Conservation (phyloP, 2,888 invertebrate genomes). For the Scaptomyza flava region DNA sequence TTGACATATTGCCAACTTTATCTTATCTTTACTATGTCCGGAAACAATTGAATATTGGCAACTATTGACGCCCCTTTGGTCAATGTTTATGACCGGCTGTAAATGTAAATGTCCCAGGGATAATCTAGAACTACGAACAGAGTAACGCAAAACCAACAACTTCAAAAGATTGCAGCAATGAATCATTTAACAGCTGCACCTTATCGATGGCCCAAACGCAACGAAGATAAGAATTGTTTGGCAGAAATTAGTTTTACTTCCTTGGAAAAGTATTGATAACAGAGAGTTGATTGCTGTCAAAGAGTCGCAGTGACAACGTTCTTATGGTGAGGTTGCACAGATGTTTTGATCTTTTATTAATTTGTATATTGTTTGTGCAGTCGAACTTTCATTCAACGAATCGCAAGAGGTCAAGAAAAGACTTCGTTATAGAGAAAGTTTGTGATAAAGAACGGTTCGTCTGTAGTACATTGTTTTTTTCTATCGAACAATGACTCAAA, state of each 20-base stretch:
- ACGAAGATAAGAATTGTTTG: constrained; percentile 33
- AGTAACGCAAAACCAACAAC: neutral
- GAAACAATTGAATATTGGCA: constrained; percentile 24
- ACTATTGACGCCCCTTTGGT: neutral
- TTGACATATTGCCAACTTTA: constrained; percentile 12
- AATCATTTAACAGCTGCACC: constrained; percentile 45
- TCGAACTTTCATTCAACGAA: no score
- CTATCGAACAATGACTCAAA: neutral
- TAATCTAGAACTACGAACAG: neutral
- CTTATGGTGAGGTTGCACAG: neutral
- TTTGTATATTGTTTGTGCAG: neutral
- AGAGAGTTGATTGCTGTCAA: constrained; percentile 1
- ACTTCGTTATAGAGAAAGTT: no score
- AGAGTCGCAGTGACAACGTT: constrained; percentile 8
- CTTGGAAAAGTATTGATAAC: constrained; percentile 27
- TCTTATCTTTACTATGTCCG: constrained; percentile 47
- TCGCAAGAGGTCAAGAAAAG: no score
- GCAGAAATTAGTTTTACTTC: constrained; percentile 22
- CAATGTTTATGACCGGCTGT: neutral
- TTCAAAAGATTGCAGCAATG: neutral
- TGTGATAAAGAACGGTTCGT: no score
- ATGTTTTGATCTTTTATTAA: neutral
- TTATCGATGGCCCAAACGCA: neutral
- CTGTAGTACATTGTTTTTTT: neutral
- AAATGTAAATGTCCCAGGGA: neutral